phyloP scores from a whole-genome alignment of 2,888 invertebrate species.

The Conchocele bisecta region DNA sequence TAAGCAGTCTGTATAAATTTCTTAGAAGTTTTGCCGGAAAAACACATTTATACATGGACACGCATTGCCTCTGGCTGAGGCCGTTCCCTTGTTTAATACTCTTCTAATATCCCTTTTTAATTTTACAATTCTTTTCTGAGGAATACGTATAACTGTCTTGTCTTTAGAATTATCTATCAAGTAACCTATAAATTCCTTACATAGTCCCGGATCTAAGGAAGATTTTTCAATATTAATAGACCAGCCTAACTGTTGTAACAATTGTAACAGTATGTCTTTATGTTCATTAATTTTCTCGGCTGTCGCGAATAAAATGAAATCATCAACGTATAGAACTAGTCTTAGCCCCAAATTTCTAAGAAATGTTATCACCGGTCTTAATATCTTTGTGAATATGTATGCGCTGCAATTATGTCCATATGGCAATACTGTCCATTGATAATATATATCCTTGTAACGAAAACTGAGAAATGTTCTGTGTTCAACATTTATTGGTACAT shows the following conservation, averaged over 20 bases:
- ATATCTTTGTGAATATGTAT: slow-evolving; percentile 18
- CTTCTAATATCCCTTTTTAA: slow-evolving; percentile 9
- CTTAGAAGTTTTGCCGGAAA: slow-evolving; percentile 24
- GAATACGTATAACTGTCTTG: not conserved
- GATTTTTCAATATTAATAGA: slow-evolving; percentile 3
- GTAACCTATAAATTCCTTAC: slow-evolving; percentile 16
- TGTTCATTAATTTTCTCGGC: not conserved
- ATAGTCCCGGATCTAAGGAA: too few species aligned
- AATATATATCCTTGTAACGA: not conserved
- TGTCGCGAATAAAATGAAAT: slow-evolving; percentile 17
- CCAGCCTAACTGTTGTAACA: slow-evolving; percentile 5
- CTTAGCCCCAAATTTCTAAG: slow-evolving; percentile 8
- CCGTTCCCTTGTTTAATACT: not conserved
- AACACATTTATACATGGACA: too few species aligned
- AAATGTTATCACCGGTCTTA: slow-evolving; percentile 12
- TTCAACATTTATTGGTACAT: slow-evolving; percentile 18
- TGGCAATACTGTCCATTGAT: slow-evolving; percentile 12
- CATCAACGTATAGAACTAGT: slow-evolving; percentile 19
- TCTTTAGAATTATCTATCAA: not conserved
- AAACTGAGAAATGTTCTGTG: slow-evolving; percentile 9
- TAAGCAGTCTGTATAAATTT: slow-evolving; percentile 10
- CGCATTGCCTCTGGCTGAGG: too few species aligned
- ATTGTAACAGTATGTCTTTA: not conserved
- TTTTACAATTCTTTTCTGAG: not conserved
- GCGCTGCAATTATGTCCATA: slow-evolving; percentile 20